Percentiles rank a stretch among this genome's conserved stretches.
These are phyloP conservation scores for Cotesia vestalis DNA, from an alignment of 1,140 invertebrate genomes.

Conservation along the genomic window DNA sequence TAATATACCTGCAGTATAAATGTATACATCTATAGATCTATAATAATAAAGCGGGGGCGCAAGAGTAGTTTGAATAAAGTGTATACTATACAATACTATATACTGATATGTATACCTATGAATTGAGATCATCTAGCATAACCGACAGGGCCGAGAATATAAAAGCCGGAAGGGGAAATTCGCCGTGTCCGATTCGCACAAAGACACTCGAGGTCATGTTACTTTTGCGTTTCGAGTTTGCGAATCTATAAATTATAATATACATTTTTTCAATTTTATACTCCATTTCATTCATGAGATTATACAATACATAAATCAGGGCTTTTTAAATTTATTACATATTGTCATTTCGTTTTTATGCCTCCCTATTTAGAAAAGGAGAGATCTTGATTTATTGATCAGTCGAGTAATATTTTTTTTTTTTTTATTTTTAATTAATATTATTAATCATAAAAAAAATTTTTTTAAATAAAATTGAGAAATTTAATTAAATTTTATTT, in stretches of 20 bases:
- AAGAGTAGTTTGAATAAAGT: neutral
- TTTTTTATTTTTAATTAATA: too few species aligned
- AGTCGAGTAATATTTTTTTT: too few species aligned
- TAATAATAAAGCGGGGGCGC: neutral
- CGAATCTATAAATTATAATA: neutral
- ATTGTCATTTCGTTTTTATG: too few species aligned
- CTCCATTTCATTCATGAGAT: neutral
- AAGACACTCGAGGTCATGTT: conserved; percentile 16
- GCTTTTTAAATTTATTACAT: too few species aligned
- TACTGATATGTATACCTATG: conserved; percentile 4
- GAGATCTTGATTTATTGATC: too few species aligned
- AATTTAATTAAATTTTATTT: too few species aligned
- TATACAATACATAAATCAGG: too few species aligned
- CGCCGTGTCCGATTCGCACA: conserved; percentile 22
- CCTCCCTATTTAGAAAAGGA: too few species aligned
- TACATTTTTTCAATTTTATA: neutral
- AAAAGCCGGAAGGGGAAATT: conserved; percentile 28
- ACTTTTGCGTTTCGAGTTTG: neutral
- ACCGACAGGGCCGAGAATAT: conserved; percentile 16
- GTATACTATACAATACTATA: neutral
- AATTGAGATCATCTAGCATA: conserved; percentile 28
- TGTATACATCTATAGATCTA: too few species aligned
- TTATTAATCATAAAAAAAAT: too few species aligned
- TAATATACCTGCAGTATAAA: neutral
- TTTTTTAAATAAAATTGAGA: too few species aligned